Conservation (phyloP, 2,113 vertebrate species). For the Gymnorhina tibicen region DNA sequence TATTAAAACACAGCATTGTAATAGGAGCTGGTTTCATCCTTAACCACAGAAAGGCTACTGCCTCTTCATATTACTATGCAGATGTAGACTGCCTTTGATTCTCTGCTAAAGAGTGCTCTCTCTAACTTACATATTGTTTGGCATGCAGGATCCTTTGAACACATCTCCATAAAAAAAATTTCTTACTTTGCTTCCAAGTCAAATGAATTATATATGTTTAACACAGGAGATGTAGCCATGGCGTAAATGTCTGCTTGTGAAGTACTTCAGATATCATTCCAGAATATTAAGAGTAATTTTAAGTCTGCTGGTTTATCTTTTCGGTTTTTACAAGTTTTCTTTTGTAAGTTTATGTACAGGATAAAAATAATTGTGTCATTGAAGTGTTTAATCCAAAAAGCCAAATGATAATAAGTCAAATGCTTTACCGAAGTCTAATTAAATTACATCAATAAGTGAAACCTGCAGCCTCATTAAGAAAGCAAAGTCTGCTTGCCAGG, state of each 20-base stretch:
- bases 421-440: not conserved
- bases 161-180: not conserved
- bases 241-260: not conserved
- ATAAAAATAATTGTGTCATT: not conserved
- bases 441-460: not conserved
- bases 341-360: not conserved
- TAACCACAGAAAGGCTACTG: not conserved
- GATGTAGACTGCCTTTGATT: not conserved
- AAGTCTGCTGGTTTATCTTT: not conserved
- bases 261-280: not conserved
- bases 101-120: not conserved
- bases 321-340: not conserved
- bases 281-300: not conserved
- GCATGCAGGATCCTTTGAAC: conserved; percentile 6
- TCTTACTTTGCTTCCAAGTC: not conserved
- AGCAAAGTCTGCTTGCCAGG: not conserved
- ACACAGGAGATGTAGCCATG: not conserved
- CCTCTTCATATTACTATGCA: not conserved
- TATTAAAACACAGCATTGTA: not conserved
- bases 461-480: not conserved
- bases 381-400: not conserved
- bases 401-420: not conserved
- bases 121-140: not conserved
- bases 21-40: not conserved
- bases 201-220: conserved; percentile 19